Percentiles rank a stretch among this genome's conserved stretches.
These are phyloP conservation scores for Acrocyrtus sp. DNA, from an alignment of 2,888 invertebrate species.

Conservation along the genomic window DNA sequence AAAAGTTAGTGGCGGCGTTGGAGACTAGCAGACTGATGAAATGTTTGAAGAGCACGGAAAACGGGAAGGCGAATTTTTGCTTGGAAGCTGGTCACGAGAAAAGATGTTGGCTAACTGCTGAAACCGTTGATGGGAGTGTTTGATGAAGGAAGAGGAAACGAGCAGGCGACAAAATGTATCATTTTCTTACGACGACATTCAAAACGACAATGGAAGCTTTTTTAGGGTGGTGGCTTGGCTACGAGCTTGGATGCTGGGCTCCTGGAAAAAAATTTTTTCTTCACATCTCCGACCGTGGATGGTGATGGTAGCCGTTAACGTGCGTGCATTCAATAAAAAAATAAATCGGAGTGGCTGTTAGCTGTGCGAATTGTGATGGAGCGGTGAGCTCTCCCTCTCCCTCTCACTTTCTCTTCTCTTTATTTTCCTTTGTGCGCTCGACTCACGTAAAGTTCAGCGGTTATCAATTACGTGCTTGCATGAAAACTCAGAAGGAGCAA, in stretches of 20 bases:
- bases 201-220: neutral
- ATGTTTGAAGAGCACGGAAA: neutral
- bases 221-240: too few species aligned
- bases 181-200: neutral
- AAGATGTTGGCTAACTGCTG: too few species aligned
- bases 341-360: too few species aligned
- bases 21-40: neutral
- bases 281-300: too few species aligned
- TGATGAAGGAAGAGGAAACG: conserved; percentile 4
- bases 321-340: neutral
- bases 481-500: conserved; percentile 34
- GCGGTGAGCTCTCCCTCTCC: neutral
- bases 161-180: conserved; percentile 24
- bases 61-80: too few species aligned
- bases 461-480: conserved; percentile 40
- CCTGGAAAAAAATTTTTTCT: too few species aligned
- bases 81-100: too few species aligned
- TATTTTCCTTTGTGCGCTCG: neutral
- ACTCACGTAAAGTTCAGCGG: conserved; percentile 36
- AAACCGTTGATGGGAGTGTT: neutral
- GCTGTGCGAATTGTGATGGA: neutral
- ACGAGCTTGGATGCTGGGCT: too few species aligned
- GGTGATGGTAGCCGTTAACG: too few species aligned
- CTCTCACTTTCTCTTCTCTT: neutral
- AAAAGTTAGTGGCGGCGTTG: neutral